Evolutionary conservation across 2,113 vertebrate species (phyloP).

Genomic region (Tympanuchus pallidicinctus): DNA sequence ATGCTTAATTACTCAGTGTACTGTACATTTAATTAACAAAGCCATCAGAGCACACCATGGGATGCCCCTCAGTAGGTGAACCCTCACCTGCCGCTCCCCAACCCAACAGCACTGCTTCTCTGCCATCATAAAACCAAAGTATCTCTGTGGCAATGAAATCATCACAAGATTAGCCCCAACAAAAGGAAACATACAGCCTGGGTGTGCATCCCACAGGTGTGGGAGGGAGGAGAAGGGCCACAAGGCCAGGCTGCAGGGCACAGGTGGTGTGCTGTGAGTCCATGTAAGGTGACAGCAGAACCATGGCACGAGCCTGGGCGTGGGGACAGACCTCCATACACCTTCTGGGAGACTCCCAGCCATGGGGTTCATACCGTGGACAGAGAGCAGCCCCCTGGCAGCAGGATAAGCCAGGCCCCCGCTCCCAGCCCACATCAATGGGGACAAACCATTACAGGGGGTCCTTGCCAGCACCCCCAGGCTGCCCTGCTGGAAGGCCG

Average conservation of each 20-base stretch:
- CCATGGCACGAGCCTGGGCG: no score
- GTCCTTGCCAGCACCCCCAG: constrained; percentile 39
- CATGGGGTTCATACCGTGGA: accelerated
- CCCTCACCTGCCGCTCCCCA: background rate
- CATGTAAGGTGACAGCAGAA: background rate
- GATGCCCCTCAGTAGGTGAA: background rate
- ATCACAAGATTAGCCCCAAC: background rate
- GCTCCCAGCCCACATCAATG: constrained; percentile 53
- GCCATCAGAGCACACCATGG: background rate
- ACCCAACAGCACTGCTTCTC: accelerated
- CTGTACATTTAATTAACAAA: background rate
- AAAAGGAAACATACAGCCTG: background rate
- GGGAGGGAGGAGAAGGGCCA: background rate
- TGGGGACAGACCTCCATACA: background rate
- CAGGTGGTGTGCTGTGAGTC: background rate
- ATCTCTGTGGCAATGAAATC: background rate
- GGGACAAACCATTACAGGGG: constrained; percentile 73
- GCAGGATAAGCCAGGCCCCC: background rate
- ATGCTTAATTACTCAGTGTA: background rate
- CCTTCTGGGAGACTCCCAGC: background rate
- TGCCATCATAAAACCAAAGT: no score
- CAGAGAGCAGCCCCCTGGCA: background rate
- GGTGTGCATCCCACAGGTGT: background rate
- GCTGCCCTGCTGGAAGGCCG: constrained; percentile 61
- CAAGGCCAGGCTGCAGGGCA: no score